Percentiles rank a stretch among this genome's conserved stretches.
phyloP scores from a whole-genome alignment of 2,888 invertebrate species.

The Bimastos eiseni region DNA sequence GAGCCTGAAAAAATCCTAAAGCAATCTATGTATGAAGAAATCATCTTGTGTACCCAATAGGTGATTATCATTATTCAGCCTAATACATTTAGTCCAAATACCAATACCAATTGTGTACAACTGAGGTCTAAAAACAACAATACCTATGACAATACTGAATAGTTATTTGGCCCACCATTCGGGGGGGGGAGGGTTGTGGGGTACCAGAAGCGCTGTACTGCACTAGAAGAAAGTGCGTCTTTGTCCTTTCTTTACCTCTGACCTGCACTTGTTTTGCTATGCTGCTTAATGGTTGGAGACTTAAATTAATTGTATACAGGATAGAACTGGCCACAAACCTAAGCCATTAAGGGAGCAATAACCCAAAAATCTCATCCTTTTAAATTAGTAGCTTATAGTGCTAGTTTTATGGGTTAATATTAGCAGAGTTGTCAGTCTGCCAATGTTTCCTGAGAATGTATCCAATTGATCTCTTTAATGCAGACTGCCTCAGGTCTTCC shows the following conservation, averaged over 20 bases:
- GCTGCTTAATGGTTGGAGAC: background rate
- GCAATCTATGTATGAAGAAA: too few species aligned
- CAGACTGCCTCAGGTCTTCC: background rate
- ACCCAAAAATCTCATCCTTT: background rate
- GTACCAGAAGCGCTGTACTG: too few species aligned
- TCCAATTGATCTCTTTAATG: background rate
- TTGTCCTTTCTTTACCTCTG: background rate
- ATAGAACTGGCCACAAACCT: background rate
- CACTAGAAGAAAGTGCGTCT: background rate
- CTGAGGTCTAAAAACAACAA: too few species aligned
- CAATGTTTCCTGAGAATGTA: background rate
- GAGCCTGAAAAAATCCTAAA: background rate
- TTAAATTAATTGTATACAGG: background rate
- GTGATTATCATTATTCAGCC: too few species aligned
- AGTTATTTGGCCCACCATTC: too few species aligned
- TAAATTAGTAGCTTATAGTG: background rate
- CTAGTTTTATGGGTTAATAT: background rate
- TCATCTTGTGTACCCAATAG: too few species aligned
- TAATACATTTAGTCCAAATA: too few species aligned
- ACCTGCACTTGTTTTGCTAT: background rate
- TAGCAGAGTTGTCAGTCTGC: background rate
- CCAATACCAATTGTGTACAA: too few species aligned
- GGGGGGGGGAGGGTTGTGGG: too few species aligned
- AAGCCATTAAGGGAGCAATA: background rate
- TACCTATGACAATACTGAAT: too few species aligned